Percentiles rank a stretch among this genome's conserved stretches.
phyloP scores from a whole-genome alignment of 2,888 invertebrate species.

The Bhutanitis thaidina region DNA sequence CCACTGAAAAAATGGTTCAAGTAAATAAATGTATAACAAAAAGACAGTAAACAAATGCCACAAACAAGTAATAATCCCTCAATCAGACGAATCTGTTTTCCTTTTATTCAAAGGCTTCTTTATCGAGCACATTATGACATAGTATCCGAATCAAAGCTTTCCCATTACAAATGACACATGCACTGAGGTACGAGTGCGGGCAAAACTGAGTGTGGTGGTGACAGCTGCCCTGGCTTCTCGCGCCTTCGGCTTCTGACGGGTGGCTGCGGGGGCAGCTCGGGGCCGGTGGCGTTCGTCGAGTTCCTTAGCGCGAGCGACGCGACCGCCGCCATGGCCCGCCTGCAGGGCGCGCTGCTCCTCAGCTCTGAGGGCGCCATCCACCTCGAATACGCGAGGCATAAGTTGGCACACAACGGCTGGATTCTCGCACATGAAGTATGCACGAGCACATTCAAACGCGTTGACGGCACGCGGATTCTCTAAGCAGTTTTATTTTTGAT shows the following conservation, averaged over 20 bases:
- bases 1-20: too few relatives aligned
- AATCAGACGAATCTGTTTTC: too few relatives aligned
- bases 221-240: conserved; percentile 98
- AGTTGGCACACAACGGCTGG: conserved; percentile 91
- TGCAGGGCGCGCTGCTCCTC: conserved; percentile 97
- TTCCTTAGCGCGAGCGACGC: conserved; percentile 96
- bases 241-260: conserved; percentile 97
- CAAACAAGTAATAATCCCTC: too few relatives aligned
- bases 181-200: conserved; percentile 57
- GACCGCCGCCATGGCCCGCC: conserved; percentile 93
- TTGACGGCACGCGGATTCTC: conserved; percentile 23
- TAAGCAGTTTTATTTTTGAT: not conserved
- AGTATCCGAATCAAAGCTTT: not conserved
- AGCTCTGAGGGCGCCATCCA: conserved; percentile 98
- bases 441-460: conserved; percentile 53
- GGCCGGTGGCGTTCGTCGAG: conserved; percentile 98
- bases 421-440: conserved; percentile 79
- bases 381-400: conserved; percentile 99
- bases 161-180: not conserved
- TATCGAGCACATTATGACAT: too few relatives aligned
- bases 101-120: too few relatives aligned
- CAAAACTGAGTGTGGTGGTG: conserved; percentile 76
- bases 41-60: too few relatives aligned
- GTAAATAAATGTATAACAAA: too few relatives aligned
- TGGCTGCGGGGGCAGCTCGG: conserved; percentile 64